phyloP scores from a whole-genome alignment of 2,888 invertebrate species.

The Melitaea athalia region DNA sequence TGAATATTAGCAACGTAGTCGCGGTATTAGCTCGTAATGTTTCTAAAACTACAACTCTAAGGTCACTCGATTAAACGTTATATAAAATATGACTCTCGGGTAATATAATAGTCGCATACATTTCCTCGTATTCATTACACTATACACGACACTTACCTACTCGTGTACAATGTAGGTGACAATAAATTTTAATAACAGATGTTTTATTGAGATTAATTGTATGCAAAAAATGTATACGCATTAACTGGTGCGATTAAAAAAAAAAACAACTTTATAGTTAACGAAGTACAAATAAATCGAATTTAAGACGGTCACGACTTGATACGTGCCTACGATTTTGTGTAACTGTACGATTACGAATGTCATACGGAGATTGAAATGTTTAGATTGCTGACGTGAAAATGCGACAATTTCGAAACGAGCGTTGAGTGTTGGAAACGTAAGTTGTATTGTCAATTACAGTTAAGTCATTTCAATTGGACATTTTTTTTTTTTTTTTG shows the following conservation, averaged over 20 bases:
- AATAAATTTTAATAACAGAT: constrained; percentile 41
- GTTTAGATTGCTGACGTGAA: background rate
- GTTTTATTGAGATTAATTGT: constrained; percentile 41
- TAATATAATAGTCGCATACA: constrained; percentile 33
- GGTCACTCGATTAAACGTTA: constrained; percentile 22
- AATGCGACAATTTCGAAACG: background rate
- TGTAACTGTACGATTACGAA: constrained; percentile 10
- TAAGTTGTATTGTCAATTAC: background rate
- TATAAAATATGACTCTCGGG: constrained; percentile 36
- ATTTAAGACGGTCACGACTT: constrained; percentile 11
- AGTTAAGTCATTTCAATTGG: background rate
- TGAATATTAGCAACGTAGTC: background rate
- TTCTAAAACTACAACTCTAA: constrained; percentile 17
- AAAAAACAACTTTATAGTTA: constrained; percentile 2
- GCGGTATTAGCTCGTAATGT: background rate
- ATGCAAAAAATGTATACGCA: constrained; percentile 36
- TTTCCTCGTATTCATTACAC: constrained; percentile 38
- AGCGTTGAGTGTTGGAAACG: too few relatives aligned
- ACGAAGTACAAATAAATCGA: constrained; percentile 5
- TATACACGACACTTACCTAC: constrained; percentile 39
- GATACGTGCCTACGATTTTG: constrained; percentile 8
- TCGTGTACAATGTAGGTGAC: constrained; percentile 33
- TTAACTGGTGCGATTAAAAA: background rate
- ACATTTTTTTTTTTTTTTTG: background rate
- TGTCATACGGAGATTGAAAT: background rate